Evolutionary conservation across 2,113 vertebrate species (phyloP).

Genomic region (Forbesichthys papilliferus): DNA sequence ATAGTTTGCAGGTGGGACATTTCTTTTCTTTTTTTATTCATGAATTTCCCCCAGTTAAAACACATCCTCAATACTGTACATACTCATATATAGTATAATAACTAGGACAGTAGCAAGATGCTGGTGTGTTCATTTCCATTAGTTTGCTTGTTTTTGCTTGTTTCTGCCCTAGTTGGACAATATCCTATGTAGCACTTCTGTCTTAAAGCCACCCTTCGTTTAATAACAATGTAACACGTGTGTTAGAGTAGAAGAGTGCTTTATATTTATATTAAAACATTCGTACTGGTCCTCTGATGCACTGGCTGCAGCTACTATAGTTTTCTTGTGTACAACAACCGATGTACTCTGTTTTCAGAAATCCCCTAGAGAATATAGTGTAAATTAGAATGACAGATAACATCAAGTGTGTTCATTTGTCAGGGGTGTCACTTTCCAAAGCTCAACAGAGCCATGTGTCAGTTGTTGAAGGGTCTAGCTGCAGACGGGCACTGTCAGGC

Average conservation of each 20-base stretch:
- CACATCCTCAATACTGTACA: background rate
- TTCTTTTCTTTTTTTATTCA: background rate
- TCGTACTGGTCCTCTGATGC: slow-evolving; percentile 13
- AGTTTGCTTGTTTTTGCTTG: no score
- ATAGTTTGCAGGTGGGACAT: slow-evolving; percentile 62
- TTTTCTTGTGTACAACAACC: slow-evolving; percentile 50
- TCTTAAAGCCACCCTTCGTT: no score
- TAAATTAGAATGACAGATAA: slow-evolving; percentile 9
- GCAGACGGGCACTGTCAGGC: no score
- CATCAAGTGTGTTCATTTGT: background rate
- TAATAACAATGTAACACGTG: no score
- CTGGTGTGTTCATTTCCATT: no score
- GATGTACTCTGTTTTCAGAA: slow-evolving; percentile 35
- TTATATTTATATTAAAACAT: slow-evolving; percentile 8
- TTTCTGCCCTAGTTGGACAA: no score
- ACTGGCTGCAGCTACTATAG: background rate
- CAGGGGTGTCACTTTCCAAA: no score
- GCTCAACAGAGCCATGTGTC: no score
- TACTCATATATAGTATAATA: no score
- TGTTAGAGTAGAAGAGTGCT: background rate
- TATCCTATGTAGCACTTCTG: no score
- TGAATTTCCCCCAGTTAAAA: background rate
- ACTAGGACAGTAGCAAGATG: no score
- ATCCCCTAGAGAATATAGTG: slow-evolving; percentile 27
- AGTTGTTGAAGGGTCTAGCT: no score